Percentiles rank a stretch among this genome's conserved stretches.
phyloP scores from a whole-genome alignment of 2,113 vertebrate species.

The Thermophis baileyi region DNA sequence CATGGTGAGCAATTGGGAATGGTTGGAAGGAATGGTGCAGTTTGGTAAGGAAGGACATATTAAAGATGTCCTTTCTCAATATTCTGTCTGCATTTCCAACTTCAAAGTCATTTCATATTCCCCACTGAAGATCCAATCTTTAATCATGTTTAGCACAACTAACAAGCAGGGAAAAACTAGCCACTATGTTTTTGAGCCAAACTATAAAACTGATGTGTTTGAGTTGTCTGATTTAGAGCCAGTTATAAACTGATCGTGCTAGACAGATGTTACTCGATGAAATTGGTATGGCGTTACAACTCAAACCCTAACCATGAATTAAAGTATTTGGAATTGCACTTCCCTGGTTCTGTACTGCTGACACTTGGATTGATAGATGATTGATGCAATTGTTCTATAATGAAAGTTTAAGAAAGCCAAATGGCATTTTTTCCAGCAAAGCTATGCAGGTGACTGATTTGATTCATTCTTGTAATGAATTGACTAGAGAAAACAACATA shows the following conservation, averaged over 20 bases:
- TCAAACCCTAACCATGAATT: neutral
- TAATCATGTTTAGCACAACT: neutral
- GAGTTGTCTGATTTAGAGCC: neutral
- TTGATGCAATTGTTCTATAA: neutral
- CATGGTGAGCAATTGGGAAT: neutral
- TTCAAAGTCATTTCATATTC: neutral
- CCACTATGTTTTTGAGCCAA: neutral
- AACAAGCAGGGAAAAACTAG: neutral
- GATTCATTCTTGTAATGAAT: neutral
- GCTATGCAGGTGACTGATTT: neutral
- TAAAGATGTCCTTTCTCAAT: no score
- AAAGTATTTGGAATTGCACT: neutral
- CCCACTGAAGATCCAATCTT: neutral
- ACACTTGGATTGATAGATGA: neutral
- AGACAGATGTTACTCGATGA: neutral
- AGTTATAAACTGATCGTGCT: neutral
- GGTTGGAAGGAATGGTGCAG: neutral
- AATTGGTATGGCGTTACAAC: neutral
- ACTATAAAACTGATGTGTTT: neutral
- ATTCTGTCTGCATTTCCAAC: neutral
- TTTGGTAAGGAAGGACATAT: neutral
- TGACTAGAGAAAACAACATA: neutral
- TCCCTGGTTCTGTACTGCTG: neutral
- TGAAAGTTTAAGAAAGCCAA: neutral
- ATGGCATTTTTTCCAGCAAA: neutral